These are phyloP conservation scores for Eriocheir sinensis DNA, from an alignment of 1,140 invertebrate species.

Conservation along the genomic window DNA sequence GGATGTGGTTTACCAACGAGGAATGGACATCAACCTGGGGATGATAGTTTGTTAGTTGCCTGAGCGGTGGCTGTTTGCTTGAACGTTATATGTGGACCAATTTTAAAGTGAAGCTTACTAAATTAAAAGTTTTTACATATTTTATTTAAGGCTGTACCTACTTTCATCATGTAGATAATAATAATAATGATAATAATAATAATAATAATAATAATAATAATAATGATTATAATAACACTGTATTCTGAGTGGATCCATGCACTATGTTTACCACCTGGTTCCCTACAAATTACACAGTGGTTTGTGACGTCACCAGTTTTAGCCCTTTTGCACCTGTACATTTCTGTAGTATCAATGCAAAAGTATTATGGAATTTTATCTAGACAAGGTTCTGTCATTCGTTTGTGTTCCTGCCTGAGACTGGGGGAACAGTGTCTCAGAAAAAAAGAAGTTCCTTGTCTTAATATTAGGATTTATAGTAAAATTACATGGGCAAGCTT, in stretches of 20 bases:
- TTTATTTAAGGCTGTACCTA: not conserved
- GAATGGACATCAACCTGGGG: not conserved
- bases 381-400: conserved; percentile 36
- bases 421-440: not conserved
- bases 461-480: conserved; percentile 39
- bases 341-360: conserved; percentile 51
- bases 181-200: not conserved
- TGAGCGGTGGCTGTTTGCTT: not conserved
- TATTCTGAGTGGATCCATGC: not conserved
- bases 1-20: conserved; percentile 6
- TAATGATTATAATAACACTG: not conserved
- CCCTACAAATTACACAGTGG: conserved; percentile 16
- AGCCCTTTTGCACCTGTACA: conserved; percentile 59
- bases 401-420: conserved; percentile 33
- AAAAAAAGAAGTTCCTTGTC: conserved; percentile 56
- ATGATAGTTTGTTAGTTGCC: conserved; percentile 34
- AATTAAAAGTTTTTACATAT: conserved; percentile 8
- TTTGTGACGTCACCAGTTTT: conserved; percentile 50
- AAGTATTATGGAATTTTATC: not conserved
- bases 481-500: conserved; percentile 54
- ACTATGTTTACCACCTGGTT: not conserved
- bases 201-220: not conserved
- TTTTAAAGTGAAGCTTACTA: conserved; percentile 2
- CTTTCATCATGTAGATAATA: not conserved
- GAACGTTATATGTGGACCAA: conserved; percentile 57